Evolutionary conservation across 2,113 vertebrate genomes (phyloP).

Genomic region (Silurus glanis): DNA sequence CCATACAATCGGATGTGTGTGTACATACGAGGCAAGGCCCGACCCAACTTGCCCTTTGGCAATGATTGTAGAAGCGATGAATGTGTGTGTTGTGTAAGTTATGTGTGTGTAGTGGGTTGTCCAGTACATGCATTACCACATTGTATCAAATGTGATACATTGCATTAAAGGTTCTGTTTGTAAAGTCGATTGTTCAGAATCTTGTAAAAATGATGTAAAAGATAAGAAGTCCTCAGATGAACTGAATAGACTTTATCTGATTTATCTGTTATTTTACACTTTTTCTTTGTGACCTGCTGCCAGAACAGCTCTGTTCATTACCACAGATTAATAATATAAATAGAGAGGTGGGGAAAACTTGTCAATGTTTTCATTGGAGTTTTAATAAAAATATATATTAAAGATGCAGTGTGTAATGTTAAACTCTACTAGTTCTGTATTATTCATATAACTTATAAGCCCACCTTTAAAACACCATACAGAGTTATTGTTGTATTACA

Average conservation of each 20-base stretch:
- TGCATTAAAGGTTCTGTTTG: background rate
- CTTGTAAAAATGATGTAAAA: background rate
- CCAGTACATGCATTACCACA: background rate
- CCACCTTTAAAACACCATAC: background rate
- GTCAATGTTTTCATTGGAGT: background rate
- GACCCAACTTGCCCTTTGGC: background rate
- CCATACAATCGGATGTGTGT: slow-evolving; percentile 17
- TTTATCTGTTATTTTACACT: background rate
- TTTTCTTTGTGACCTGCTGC: background rate
- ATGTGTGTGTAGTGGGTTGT: slow-evolving; percentile 50
- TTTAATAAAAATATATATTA: background rate
- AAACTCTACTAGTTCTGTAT: background rate
- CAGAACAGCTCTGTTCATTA: background rate
- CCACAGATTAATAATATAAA: background rate
- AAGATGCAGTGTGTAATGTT: background rate
- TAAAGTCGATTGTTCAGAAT: background rate
- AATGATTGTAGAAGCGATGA: slow-evolving; percentile 18
- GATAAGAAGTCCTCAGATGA: background rate
- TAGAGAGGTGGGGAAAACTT: background rate
- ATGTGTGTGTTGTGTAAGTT: background rate
- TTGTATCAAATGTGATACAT: background rate
- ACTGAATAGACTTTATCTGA: background rate
- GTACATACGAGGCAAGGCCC: background rate
- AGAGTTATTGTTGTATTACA: background rate
- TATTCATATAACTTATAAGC: background rate